Base-by-base conservation (phyloP, 2,888 invertebrate species). In the Periphyllus acericola region DNA sequence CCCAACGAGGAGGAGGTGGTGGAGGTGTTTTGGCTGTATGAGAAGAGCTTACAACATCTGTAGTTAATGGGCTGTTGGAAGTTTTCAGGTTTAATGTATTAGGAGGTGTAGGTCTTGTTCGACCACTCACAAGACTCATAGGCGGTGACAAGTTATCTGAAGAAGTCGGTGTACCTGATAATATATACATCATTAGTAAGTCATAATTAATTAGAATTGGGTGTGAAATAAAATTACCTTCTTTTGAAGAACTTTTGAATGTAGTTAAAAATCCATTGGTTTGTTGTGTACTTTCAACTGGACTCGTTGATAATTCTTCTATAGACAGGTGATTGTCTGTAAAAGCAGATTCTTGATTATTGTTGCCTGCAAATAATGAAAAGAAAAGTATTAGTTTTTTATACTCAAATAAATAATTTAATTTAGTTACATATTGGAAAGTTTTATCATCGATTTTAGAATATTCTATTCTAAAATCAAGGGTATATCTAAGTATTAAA, bases 1-100 rank as follows among this genome's bases (percentile, higher is more conserved):
- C 95, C 96, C 96, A 96, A 90, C 96, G 93, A 25, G 96, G 95
- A 0, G 96, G 96, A 0, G 96, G 96, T 0, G 96, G 96, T 11
- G 96, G 96, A 2, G 96, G 96, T 60, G 95, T 95, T 87, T 90
- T 90, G 52, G 89, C 89, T 4, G 89, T 89, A 11, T 89, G 90
- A 29, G 90, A 85, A 25, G 90, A 88, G 32, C 17, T 32, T 32
- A 34, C 76, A 9, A 34, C n/a, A n/a, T 83, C 89, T 90, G 21
- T 91, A 89, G 88, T 91, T 91, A 88, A 91, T 91, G 82, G 25
- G 90, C 89, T 11, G 91, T 90, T 90, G 88, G 91, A 91, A 89
- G 93, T 93, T 91, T 94, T 93, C 90, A 96, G 93, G 92, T 95
- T 96, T 89, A 96, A 92, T 68, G 96, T 96, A 91, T 96, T 96